Percentiles rank a stretch among this genome's conserved stretches.
Evolutionary conservation across 92 coral and sea anemone genomes (phyloP).

Genomic region (Palythoa heliodiscus): DNA sequence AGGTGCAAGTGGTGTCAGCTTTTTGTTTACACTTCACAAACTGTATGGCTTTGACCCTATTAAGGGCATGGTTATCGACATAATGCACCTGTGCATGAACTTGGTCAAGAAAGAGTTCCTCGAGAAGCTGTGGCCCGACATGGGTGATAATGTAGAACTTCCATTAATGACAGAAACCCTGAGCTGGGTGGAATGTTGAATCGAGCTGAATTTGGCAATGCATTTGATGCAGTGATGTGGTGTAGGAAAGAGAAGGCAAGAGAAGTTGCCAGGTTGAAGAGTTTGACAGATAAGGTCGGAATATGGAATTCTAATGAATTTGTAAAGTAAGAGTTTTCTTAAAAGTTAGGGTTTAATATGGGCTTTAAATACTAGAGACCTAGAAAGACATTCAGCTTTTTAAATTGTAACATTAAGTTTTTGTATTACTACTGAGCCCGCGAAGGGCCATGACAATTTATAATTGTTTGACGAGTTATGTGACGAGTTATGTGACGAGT

Average conservation of each 20-base stretch:
- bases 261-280: slow-evolving; percentile 63
- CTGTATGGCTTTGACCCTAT: slow-evolving; percentile 75
- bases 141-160: slow-evolving; percentile 52
- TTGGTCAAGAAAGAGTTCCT: slow-evolving; percentile 68
- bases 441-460: too few relatives aligned
- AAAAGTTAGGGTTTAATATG: too few relatives aligned
- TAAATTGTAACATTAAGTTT: too few relatives aligned
- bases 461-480: too few relatives aligned
- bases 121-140: slow-evolving; percentile 76
- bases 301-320: slow-evolving; percentile 80
- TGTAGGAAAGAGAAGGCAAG: slow-evolving; percentile 62
- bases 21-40: slow-evolving; percentile 54
- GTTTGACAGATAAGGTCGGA: slow-evolving; percentile 75
- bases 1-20: slow-evolving; percentile 77
- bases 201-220: slow-evolving; percentile 40
- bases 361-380: too few relatives aligned
- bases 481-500: too few relatives aligned
- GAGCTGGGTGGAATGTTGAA: slow-evolving; percentile 64
- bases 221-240: slow-evolving; percentile 63
- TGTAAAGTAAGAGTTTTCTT: slow-evolving; percentile 44
- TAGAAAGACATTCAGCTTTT: too few relatives aligned
- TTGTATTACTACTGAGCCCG: too few relatives aligned
- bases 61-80: slow-evolving; percentile 68
- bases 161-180: slow-evolving; percentile 66
- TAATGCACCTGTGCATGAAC: slow-evolving; percentile 77